These are phyloP conservation scores for Cardiocondyla obscurior DNA, from an alignment of 1,140 invertebrate species.

Conservation along the genomic window DNA sequence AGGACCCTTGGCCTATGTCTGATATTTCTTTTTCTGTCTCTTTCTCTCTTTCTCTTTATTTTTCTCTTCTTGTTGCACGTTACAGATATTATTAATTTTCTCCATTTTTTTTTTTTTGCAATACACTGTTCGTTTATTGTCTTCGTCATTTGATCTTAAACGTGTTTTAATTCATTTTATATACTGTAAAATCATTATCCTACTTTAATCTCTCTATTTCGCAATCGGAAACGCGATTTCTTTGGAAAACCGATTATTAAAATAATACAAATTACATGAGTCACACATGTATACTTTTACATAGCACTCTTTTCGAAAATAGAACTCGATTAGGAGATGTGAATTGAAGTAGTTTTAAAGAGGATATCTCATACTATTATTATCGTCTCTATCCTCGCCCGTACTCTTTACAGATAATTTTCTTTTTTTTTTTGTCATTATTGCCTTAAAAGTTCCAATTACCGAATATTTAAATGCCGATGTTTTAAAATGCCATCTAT, in stretches of 20 bases:
- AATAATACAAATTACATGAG: not conserved
- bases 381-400: not conserved
- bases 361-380: not conserved
- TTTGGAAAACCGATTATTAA: constrained; percentile 3
- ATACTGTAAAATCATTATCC: constrained; percentile 26
- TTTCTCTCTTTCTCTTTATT: not conserved
- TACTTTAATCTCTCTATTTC: not conserved
- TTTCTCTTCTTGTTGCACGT: not conserved
- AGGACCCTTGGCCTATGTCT: not conserved
- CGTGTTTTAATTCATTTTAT: not conserved
- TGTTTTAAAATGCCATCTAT: not conserved
- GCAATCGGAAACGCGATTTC: not conserved
- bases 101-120: not conserved
- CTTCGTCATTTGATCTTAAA: not conserved
- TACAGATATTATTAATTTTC: not conserved
- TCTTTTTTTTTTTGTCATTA: not conserved
- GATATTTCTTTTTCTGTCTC: not conserved
- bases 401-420: not conserved
- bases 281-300: not conserved
- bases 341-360: not conserved
- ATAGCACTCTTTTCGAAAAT: constrained; percentile 7
- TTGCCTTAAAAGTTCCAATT: not conserved
- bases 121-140: not conserved
- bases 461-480: not conserved
- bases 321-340: not conserved